Base-by-base conservation (phyloP, 2,888 invertebrate species). In the Cerastis leucographa region DNA sequence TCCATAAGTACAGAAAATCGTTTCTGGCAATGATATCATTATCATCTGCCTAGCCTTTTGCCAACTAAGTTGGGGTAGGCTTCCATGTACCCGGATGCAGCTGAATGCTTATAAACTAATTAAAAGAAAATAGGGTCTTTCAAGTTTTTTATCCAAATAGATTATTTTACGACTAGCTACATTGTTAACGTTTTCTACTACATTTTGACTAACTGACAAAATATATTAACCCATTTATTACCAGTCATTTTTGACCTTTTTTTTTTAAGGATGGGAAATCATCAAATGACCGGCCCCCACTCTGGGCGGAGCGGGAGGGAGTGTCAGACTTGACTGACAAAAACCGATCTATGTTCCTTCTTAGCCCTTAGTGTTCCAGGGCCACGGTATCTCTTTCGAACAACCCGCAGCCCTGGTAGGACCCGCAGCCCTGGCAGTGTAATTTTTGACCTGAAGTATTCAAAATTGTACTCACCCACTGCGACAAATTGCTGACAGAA, bases 401-500 rank as follows among this genome's bases (percentile, higher is more conserved):
- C n/a, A n/a, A n/a, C n/a, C n/a, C n/a, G n/a, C n/a, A n/a, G n/a
- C n/a, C n/a, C n/a, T n/a, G n/a, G n/a, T n/a, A n/a, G n/a, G n/a
- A n/a, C n/a, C n/a, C n/a, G n/a, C n/a, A n/a, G n/a, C n/a, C n/a
- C n/a, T n/a, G n/a, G n/a, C n/a, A n/a, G n/a, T n/a, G 7, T 14
- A 14, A 25, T 49, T 46, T 49, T 29, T 17, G 17, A 51, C 14
- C 17, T 1, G 4, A 29, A 29, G 14, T 44, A 46, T 17, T 11
- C 19, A n/a, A 51, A 59, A 62, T 44, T 49, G 7, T 64, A 78
- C 86, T 81, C 29, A 84, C 86, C 70, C 22, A 17, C 29, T 64
- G 44, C 8, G n/a, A 25, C 7, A 54, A 76, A 62, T 56, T 29
- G 75, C 74, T 11, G 46, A n/a, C 25, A 35, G 56, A 74, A 80